Base-by-base conservation (phyloP, 2,113 vertebrate species). In the Pterophyllum scalare region DNA sequence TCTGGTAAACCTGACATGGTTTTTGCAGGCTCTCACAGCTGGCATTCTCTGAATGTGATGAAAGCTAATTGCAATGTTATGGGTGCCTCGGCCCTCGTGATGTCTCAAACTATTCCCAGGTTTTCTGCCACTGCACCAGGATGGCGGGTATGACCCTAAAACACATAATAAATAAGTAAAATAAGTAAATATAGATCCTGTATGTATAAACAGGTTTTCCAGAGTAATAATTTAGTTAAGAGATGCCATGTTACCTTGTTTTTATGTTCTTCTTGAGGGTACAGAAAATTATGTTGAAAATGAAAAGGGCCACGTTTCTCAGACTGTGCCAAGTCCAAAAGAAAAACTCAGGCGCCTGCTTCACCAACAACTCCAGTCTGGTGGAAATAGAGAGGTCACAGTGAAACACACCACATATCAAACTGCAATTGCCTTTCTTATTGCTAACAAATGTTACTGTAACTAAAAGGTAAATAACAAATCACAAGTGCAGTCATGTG, bases 291-390 rank as follows among this genome's bases (percentile, higher is more conserved):
- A 83, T 60, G 11, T 35, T 77, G 17, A 62, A 77, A 74, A 93
- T 35, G 64, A 95, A 31, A 94, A 13, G 80, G 0, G 4, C 3
- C 10, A 28, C 77, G 77, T 64, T 89, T 80, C 75, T 92, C 17
- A 90, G 1, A 35, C 65, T 4, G 9, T 83, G 79, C 90, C 88
- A 94, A 9, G 62, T 40, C 90, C 90, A 93, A 75, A 88, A 81
- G 19, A 77, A 7, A 46, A 83, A 12, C 14, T 60, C 59, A 2
- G 75, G 65, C 4, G 28, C 2, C 26, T 65, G 33, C 1, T 8
- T 79, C 40, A 91, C 59, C 70, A 87, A 3, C n/a, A 70, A 7
- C 77, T 87, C 58, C 61, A 93, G 46, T 59, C 95, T 95, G 79
- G 7, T 5, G 28, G 31, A 86, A n/a, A 85, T 5, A 79, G 46